A percentile compares a stretch with the other conserved stretches of the same genome.
phyloP scores from a whole-genome alignment of 1,140 invertebrate species.

The Ylistrum balloti region DNA sequence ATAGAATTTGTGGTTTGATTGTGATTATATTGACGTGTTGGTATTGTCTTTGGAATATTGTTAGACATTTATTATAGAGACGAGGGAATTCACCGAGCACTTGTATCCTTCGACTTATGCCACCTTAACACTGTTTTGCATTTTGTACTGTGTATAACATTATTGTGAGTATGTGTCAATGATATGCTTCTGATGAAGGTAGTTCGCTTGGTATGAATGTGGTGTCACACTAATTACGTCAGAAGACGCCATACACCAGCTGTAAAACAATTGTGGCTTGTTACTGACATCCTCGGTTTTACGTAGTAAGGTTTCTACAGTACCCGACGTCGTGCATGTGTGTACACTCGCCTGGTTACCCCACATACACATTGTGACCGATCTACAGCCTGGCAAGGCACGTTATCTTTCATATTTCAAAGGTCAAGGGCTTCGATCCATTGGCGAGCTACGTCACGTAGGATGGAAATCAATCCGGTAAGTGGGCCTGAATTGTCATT shows the following conservation, averaged over 20 bases:
- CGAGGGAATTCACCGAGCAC: too few relatives aligned
- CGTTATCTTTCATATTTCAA: constrained; percentile 34
- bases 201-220: neutral
- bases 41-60: too few relatives aligned
- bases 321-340: neutral
- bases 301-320: neutral
- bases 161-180: too few relatives aligned
- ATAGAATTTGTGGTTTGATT: too few relatives aligned
- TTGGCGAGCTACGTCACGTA: neutral
- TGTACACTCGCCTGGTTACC: neutral
- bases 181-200: neutral
- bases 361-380: neutral
- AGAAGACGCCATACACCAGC: neutral
- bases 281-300: neutral
- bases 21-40: too few relatives aligned
- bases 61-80: too few relatives aligned
- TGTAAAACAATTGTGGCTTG: neutral
- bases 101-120: too few relatives aligned
- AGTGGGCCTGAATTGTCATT: too few relatives aligned
- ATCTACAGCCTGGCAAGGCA: neutral
- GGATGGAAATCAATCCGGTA: constrained; percentile 2
- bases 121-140: too few relatives aligned
- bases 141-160: too few relatives aligned
- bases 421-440: constrained; percentile 29
- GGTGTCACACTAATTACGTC: neutral